Conservation (phyloP, 2,113 vertebrate genomes). For the Pollachius pollachius region DNA sequence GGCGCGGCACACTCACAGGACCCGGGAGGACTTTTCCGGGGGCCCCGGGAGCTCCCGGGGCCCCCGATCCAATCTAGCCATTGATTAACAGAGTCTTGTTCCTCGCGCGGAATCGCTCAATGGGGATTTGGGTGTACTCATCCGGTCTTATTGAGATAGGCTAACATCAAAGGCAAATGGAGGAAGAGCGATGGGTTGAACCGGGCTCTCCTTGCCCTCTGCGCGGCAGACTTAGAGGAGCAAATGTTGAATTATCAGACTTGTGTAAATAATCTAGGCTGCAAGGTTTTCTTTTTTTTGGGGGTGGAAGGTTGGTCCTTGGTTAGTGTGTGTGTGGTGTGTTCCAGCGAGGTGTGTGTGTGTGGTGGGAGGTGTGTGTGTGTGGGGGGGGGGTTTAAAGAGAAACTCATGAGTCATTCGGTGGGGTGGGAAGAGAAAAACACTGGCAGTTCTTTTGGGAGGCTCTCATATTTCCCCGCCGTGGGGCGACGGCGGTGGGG, state of each 20-base stretch:
- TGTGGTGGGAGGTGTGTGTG: not conserved
- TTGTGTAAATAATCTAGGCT: constrained; percentile 71
- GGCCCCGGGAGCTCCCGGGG: constrained; percentile 53
- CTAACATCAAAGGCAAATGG: constrained; percentile 66
- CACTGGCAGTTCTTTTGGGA: constrained; percentile 55
- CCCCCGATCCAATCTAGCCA: constrained; percentile 72
- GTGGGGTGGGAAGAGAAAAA: constrained; percentile 32
- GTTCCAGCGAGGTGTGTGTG: not conserved
- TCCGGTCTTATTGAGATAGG: constrained; percentile 69
- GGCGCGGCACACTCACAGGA: constrained; percentile 59
- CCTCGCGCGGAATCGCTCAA: constrained; percentile 71
- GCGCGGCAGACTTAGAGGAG: constrained; percentile 59
- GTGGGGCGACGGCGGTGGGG: constrained; percentile 58
- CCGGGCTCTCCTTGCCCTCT: constrained; percentile 57
- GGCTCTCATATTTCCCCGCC: constrained; percentile 62
- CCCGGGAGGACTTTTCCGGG: constrained; percentile 61
- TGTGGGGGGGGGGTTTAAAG: constrained; percentile 16
- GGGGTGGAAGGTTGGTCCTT: not conserved
- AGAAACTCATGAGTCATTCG: constrained; percentile 59
- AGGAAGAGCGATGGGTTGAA: constrained; percentile 67
- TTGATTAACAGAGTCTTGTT: constrained; percentile 74
- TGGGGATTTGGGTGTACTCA: constrained; percentile 71
- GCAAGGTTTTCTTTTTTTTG: constrained; percentile 19
- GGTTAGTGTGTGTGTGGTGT: not conserved
- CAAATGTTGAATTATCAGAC: constrained; percentile 71